Conservation (phyloP, 2,797 vertebrate genomes). For the Pangasius mekongensis region DNA sequence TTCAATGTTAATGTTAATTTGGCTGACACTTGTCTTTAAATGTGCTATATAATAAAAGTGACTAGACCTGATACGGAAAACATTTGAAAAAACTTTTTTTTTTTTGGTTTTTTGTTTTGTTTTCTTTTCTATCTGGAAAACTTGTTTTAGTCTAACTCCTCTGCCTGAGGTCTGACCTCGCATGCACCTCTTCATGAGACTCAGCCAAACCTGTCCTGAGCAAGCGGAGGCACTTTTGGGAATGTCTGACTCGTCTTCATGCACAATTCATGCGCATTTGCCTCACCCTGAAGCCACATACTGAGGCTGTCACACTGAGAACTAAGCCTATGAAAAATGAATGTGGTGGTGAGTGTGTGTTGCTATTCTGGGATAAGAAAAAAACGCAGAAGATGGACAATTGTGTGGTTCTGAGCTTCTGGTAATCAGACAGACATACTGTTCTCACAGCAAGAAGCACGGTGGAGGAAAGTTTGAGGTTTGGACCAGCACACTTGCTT, state of each 20-base stretch:
- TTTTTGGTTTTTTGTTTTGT: not conserved
- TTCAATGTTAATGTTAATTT: not conserved
- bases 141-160: slow-evolving; percentile 3
- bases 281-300: slow-evolving; percentile 45
- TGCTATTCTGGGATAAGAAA: slow-evolving; percentile 65
- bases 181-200: slow-evolving; percentile 11
- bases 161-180: slow-evolving; percentile 20
- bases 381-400: slow-evolving; percentile 29
- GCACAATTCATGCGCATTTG: slow-evolving; percentile 66
- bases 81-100: not conserved
- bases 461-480: slow-evolving; percentile 21
- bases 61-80: not conserved
- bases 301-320: slow-evolving; percentile 52
- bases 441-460: not conserved
- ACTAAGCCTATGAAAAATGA: slow-evolving; percentile 68
- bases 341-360: slow-evolving; percentile 56
- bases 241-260: slow-evolving; percentile 56
- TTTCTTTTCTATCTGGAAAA: not conserved
- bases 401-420: slow-evolving; percentile 19
- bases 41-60: not conserved
- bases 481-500: slow-evolving; percentile 25
- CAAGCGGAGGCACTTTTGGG: slow-evolving; percentile 42
- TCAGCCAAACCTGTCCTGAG: slow-evolving; percentile 6
- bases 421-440: slow-evolving; percentile 42
- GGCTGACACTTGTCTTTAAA: not conserved